Evolutionary conservation across 2,797 vertebrate species (phyloP).

Genomic region (Philypnodon macrostomus): DNA sequence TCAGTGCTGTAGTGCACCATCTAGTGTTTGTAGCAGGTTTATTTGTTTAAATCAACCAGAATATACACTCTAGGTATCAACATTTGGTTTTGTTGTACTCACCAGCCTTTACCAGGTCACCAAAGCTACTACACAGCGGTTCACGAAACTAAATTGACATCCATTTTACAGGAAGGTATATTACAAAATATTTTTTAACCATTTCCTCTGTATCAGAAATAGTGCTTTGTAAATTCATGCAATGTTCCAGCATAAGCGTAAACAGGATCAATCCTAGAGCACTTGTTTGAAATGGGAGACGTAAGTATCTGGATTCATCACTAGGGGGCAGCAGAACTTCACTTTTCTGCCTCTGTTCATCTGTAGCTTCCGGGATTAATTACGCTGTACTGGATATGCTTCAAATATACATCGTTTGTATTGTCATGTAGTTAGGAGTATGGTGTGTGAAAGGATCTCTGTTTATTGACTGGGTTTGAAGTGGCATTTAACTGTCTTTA

Average conservation of each 20-base stretch:
- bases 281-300: background rate
- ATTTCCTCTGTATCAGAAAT: background rate
- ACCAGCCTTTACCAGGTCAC: background rate
- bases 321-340: constrained; percentile 57
- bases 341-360: constrained; percentile 2
- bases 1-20: too few species aligned
- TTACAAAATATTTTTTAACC: too few species aligned
- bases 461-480: background rate
- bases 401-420: background rate
- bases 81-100: too few species aligned
- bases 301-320: constrained; percentile 43
- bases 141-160: too few species aligned
- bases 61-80: too few species aligned
- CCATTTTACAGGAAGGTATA: too few species aligned
- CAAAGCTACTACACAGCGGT: too few species aligned
- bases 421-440: background rate
- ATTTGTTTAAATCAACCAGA: background rate
- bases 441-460: background rate
- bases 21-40: too few species aligned
- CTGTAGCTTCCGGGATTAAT: too few species aligned
- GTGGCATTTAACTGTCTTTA: constrained; percentile 23
- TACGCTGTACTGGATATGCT: background rate
- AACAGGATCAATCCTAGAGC: too few species aligned
- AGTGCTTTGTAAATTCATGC: background rate
- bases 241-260: too few species aligned